Evolutionary conservation across 2,888 invertebrate species (phyloP), one percentile per base, ranked within the genome.

Genomic region (Parapristionchus giblindavisi): DNA sequence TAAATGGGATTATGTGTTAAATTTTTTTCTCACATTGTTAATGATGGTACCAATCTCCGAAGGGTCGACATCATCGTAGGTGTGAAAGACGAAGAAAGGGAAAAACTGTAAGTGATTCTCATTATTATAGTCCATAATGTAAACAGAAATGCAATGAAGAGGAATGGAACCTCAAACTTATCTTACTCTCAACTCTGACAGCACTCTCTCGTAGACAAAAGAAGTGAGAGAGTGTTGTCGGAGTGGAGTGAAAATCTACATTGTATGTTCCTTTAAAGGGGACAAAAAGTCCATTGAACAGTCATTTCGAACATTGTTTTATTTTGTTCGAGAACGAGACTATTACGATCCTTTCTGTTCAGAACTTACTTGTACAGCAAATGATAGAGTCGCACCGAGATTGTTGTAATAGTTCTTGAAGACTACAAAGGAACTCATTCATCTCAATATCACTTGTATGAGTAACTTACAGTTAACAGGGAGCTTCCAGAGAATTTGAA

Each of bases 321-420:
- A n/a, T n/a, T n/a, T n/a, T n/a, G n/a, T n/a, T n/a, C n/a, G 6
- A 40, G 6, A 32, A 2, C n/a, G 24, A 52, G 14, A 21, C 17
- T 56, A 21, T 8, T 34, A 48, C 17, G 48, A 24, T 38, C 60
- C 34, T 51, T 36, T 34, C 54, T 38, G 5, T 17, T 8, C 14
- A 40, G 29, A 3, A 17, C 21, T 84, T 6, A 90, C 90, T 27
- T 91, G 85, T 27, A 91, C 89, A 34, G 91, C 83, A 82, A 91
- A 91, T 79, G 90, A 90, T 38, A 91, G 84, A 70, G 91, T 90
- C 77, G 90, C 89, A 29, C 91, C 91, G 51, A 90, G 84, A 84
- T 91, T 91, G 81, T 90, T 90, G 82, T 89, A 90, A 68, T 89
- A 75, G 43, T 88, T 86, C 75, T 89, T 87, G 72, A 88, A 89